Evolutionary conservation across 2,113 vertebrate species (phyloP).

Genomic region (Xerus inauris): DNA sequence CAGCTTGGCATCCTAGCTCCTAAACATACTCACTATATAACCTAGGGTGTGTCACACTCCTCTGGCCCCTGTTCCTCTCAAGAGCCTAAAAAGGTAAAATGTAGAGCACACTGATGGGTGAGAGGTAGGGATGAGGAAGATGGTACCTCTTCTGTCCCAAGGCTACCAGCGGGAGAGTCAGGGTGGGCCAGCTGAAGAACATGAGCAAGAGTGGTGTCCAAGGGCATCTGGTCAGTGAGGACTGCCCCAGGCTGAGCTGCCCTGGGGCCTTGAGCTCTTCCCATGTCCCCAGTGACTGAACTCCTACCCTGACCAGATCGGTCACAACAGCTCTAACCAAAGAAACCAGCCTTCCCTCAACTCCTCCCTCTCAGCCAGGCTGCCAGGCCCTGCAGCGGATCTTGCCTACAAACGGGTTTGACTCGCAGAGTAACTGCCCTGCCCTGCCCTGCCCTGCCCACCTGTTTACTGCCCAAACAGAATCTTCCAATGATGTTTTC

Average conservation of each 20-base stretch:
- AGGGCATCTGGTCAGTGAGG: not conserved
- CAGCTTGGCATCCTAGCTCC: not conserved
- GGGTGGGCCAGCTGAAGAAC: not conserved
- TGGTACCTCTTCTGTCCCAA: not conserved
- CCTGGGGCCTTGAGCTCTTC: constrained; percentile 12
- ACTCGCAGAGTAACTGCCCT: constrained; percentile 70
- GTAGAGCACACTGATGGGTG: not conserved
- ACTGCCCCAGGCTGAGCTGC: not conserved
- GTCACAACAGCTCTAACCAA: not conserved
- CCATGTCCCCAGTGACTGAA: constrained; percentile 56
- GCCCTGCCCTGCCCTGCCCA: constrained; percentile 66
- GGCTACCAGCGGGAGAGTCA: not conserved
- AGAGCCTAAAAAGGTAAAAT: not conserved
- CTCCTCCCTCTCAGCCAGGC: constrained; percentile 56
- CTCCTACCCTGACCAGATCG: not conserved
- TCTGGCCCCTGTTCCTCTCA: not conserved
- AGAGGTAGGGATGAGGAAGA: not conserved
- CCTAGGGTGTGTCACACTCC: not conserved
- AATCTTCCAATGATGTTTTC: not conserved
- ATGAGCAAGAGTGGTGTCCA: not conserved
- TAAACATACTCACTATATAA: not conserved
- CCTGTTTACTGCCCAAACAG: constrained; percentile 33
- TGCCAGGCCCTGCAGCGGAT: constrained; percentile 70
- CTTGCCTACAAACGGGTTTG: constrained; percentile 74
- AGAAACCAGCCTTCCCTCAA: constrained; percentile 7